Evolutionary conservation across 2,888 invertebrate species (phyloP).

Genomic region (Pristionchus maxplancki): DNA sequence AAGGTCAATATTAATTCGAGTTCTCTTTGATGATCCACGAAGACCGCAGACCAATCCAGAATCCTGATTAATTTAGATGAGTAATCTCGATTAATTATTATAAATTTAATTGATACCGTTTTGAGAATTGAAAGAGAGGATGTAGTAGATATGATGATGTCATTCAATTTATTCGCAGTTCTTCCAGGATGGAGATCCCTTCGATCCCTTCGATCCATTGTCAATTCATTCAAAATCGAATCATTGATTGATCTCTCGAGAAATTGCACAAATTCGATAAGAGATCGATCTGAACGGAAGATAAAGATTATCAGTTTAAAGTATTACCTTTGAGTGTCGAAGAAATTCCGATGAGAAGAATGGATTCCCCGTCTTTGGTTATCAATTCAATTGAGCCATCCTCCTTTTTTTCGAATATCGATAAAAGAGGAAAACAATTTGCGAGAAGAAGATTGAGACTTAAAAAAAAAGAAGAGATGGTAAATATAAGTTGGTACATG

Average conservation of each 20-base stretch:
- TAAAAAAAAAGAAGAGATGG: no score
- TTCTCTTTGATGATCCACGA: not conserved
- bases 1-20: constrained; percentile 7
- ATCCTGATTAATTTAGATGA: not conserved
- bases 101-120: not conserved
- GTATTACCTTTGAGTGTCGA: not conserved
- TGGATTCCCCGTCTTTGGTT: not conserved
- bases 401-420: not conserved
- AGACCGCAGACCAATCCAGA: not conserved
- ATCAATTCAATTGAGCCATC: not conserved
- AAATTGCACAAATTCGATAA: not conserved
- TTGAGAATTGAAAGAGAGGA: not conserved
- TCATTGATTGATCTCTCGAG: constrained; percentile 28
- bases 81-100: not conserved
- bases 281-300: not conserved
- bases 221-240: not conserved
- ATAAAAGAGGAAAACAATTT: constrained; percentile 40
- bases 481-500: no score
- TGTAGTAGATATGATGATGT: not conserved
- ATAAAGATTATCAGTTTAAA: no score
- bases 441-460: constrained; percentile 1
- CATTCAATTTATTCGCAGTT: not conserved
- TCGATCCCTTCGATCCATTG: constrained; percentile 13
- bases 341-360: not conserved
- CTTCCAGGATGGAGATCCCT: not conserved